Evolutionary conservation across 2,888 invertebrate genomes (phyloP).

Genomic region (Mayetiola destructor): DNA sequence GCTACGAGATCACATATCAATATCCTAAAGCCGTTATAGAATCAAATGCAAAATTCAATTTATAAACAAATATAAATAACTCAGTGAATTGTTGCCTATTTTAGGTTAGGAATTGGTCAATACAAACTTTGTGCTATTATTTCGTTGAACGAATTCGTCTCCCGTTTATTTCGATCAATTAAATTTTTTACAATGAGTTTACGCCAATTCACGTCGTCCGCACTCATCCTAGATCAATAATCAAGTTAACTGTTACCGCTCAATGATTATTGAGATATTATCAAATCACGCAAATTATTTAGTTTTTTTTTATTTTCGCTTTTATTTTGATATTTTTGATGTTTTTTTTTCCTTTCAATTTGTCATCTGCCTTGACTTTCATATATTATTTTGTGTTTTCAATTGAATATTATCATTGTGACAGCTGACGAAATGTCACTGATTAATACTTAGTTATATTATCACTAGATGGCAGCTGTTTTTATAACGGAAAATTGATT

Average conservation of each 20-base stretch:
- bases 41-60: too few species aligned
- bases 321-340: background rate
- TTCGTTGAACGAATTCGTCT: conserved; percentile 62
- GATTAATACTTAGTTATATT: too few species aligned
- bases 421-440: too few species aligned
- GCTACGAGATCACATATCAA: too few species aligned
- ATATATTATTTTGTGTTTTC: conserved; percentile 7
- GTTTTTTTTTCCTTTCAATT: background rate
- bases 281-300: background rate
- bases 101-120: background rate
- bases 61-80: background rate
- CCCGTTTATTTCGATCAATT: conserved; percentile 57
- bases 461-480: too few species aligned
- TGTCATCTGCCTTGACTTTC: too few species aligned
- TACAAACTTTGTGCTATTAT: conserved; percentile 68
- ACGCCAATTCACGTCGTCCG: conserved; percentile 46
- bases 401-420: conserved; percentile 6
- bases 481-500: too few species aligned
- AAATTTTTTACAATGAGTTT: conserved; percentile 53
- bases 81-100: conserved; percentile 28
- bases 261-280: background rate
- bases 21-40: conserved; percentile 18
- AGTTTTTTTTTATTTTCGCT: too few species aligned
- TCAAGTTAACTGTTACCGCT: background rate
- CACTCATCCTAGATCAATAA: conserved; percentile 25